These are phyloP conservation scores for Epistrophella euchroma DNA, from an alignment of 2,888 invertebrate species.

Conservation along the genomic window DNA sequence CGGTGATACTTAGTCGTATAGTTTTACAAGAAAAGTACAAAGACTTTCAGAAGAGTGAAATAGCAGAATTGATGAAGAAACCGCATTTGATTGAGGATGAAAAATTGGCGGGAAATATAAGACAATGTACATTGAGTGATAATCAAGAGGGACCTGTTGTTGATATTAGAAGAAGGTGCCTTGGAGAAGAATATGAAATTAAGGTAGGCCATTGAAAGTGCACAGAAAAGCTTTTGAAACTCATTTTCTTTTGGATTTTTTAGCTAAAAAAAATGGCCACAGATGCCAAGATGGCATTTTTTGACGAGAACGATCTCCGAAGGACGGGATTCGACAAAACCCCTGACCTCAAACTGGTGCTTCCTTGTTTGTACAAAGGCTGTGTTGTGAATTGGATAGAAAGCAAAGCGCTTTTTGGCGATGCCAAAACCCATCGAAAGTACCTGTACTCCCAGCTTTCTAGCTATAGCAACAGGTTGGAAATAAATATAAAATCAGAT, in stretches of 20 bases:
- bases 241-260: background rate
- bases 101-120: conserved; percentile 80
- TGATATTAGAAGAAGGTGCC: conserved; percentile 90
- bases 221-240: background rate
- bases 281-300: conserved; percentile 86
- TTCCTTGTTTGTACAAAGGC: conserved; percentile 94
- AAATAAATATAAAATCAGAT: background rate
- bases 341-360: conserved; percentile 95
- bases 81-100: conserved; percentile 81
- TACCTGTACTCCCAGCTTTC: conserved; percentile 93
- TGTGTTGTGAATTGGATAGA: conserved; percentile 97
- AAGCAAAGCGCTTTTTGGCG: conserved; percentile 97
- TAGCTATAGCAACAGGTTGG: conserved; percentile 92
- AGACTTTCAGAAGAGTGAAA: conserved; percentile 77
- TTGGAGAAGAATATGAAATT: conserved; percentile 94
- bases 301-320: conserved; percentile 92
- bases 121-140: conserved; percentile 91
- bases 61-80: conserved; percentile 80
- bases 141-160: conserved; percentile 93
- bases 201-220: conserved; percentile 81
- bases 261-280: conserved; percentile 81
- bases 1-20: conserved; percentile 80
- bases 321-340: conserved; percentile 96
- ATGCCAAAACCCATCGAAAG: conserved; percentile 90
- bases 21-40: conserved; percentile 81